These are phyloP conservation scores for Crocallis elinguaria DNA, from an alignment of 2,888 invertebrate species.

Conservation along the genomic window DNA sequence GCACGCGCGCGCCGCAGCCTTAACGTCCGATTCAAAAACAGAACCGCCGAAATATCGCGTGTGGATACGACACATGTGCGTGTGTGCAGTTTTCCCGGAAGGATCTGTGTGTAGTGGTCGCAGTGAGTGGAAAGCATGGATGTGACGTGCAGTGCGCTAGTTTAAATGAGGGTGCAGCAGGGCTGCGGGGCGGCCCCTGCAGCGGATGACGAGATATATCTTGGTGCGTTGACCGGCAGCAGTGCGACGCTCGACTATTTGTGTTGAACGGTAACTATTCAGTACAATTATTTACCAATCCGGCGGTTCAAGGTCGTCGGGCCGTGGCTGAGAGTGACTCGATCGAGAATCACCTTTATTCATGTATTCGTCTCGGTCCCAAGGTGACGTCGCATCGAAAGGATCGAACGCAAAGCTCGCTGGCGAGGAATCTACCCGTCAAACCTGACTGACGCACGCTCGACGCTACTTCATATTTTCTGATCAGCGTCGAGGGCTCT, in stretches of 20 bases:
- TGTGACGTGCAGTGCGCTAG: slow-evolving; percentile 31
- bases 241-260: slow-evolving; percentile 56
- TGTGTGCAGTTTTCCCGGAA: slow-evolving; percentile 28
- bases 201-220: slow-evolving; percentile 58
- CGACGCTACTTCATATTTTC: slow-evolving; percentile 1
- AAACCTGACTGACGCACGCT: slow-evolving; percentile 26
- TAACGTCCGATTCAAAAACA: slow-evolving; percentile 37
- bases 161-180: slow-evolving; percentile 42
- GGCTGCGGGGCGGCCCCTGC: slow-evolving; percentile 40
- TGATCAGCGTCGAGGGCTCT: slow-evolving; percentile 6
- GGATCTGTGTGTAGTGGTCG: slow-evolving; percentile 37
- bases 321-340: slow-evolving; percentile 25
- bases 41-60: slow-evolving; percentile 45
- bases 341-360: slow-evolving; percentile 13
- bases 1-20: slow-evolving; percentile 30
- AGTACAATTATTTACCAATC: slow-evolving; percentile 30
- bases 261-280: slow-evolving; percentile 66
- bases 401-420: background rate
- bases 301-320: slow-evolving; percentile 27
- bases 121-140: slow-evolving; percentile 28
- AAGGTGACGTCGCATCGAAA: slow-evolving; percentile 7
- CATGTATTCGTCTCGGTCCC: slow-evolving; percentile 4
- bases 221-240: slow-evolving; percentile 72
- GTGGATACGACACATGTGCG: slow-evolving; percentile 37
- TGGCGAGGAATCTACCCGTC: slow-evolving; percentile 23